These are phyloP conservation scores for Coendou prehensilis DNA, from an alignment of 2,797 vertebrate genomes.

Conservation along the genomic window DNA sequence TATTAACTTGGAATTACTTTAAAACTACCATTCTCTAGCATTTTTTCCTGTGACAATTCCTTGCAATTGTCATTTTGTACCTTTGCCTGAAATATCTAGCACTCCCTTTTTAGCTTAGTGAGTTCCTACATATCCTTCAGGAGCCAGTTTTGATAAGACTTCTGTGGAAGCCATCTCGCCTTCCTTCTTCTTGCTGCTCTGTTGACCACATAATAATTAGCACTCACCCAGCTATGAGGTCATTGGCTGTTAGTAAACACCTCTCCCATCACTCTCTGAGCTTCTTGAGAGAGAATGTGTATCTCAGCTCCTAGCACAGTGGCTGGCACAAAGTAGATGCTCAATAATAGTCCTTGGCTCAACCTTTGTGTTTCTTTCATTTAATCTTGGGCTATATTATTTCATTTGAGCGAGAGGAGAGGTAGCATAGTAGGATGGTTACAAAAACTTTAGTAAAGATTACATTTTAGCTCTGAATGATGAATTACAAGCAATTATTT, in stretches of 20 bases:
- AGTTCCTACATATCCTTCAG: conserved; percentile 8
- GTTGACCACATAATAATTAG: not conserved
- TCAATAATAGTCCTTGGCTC: not conserved
- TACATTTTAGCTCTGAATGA: not conserved
- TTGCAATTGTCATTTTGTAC: not conserved
- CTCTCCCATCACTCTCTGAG: not conserved
- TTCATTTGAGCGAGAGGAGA: conserved; percentile 17
- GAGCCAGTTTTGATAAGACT: not conserved
- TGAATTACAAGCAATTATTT: not conserved
- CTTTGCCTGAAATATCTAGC: not conserved
- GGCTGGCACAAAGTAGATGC: not conserved
- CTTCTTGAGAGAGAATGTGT: not conserved
- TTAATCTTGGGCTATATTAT: not conserved
- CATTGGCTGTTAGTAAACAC: accelerated
- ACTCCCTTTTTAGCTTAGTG: not conserved
- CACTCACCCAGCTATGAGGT: not conserved
- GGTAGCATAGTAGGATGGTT: not conserved
- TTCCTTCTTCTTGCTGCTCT: not conserved
- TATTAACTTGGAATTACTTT: not conserved
- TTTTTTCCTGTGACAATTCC: not conserved
- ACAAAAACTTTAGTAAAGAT: not conserved
- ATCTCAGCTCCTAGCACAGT: not conserved
- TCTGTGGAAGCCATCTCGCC: not conserved
- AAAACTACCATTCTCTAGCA: not conserved
- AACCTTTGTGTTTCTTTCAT: not conserved